Evolutionary conservation across 2,888 invertebrate genomes (phyloP), one percentile per base, ranked within the genome.

Genomic region (Polylopha cassiicola): DNA sequence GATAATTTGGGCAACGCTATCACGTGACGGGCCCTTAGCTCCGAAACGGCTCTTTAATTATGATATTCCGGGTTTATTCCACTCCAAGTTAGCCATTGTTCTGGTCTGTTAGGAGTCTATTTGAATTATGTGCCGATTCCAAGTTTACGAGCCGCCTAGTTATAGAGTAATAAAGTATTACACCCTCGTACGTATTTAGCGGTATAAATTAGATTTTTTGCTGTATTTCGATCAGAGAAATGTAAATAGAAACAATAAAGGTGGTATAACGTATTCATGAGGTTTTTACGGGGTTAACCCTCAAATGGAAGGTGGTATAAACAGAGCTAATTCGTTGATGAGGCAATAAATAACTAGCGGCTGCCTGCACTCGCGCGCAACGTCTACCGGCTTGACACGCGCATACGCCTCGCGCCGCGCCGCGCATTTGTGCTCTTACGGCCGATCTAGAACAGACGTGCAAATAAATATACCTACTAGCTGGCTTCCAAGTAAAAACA

Each of bases 1-100:
- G 85, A 85, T 85, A 85, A 85, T 85, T 85, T 85, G 85, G 85
- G 82, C 80, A 81, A 78, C 80, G 79, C 80, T 74, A 75, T 80
- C 80, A 79, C 77, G 81, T 81, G 82, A 84, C 79, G 71, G 66
- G 65, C 61, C 64, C 71, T 66, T 64, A 72, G 73, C 71, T 69
- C 66, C 63, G 71, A 68, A 82, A 84, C 73, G 79, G 74, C 75
- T 75, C 79, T 84, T 85, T 84, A 82, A 85, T 85, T 84, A 84
- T 85, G 79, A 82, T 78, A 79, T 77, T 77, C 67, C 50, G 61
- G 63, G 52, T 71, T 64, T 67, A 74, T 70, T 67, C 52, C 41
- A 39, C 30, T 47, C 44, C 20, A 55, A 54, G 49, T 55, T 55
- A 37, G 45, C 31, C 43, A 46, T 43, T 47, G 45, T 48, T 53